Conservation (phyloP, 2,888 invertebrate species). For the Adela reaumurella region DNA sequence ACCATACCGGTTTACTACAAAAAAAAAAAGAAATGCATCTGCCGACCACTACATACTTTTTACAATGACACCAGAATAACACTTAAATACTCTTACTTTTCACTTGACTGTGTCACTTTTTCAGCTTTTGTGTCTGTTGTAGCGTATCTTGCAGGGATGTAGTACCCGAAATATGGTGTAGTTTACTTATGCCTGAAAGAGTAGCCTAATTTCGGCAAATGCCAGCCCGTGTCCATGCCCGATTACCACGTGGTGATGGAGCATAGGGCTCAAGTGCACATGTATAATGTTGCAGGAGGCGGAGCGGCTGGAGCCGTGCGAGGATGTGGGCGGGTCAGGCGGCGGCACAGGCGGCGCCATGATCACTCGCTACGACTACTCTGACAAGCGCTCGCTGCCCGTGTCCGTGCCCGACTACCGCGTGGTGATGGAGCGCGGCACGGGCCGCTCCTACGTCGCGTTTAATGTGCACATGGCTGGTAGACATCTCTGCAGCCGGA, state of each 20-base stretch:
- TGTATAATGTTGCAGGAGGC: slow-evolving; percentile 80
- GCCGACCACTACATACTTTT: no score
- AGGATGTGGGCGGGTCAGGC: slow-evolving; percentile 61
- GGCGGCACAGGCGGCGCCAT: slow-evolving; percentile 46
- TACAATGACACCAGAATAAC: no score
- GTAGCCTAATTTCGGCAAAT: no score
- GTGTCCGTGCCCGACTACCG: slow-evolving; percentile 95
- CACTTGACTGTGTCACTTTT: no score
- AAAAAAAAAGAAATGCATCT: no score
- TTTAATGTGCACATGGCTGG: slow-evolving; percentile 99
- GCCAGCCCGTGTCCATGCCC: slow-evolving; percentile 87
- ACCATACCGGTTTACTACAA: no score
- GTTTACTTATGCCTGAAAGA: no score
- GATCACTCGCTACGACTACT: slow-evolving; percentile 77
- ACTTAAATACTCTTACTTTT: no score
- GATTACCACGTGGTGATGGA: slow-evolving; percentile 88
- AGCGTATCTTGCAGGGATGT: no score
- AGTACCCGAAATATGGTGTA: no score
- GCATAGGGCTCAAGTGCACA: no score
- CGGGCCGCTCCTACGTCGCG: slow-evolving; percentile 87
- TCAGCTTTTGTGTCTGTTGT: no score
- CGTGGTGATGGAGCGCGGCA: slow-evolving; percentile 74
- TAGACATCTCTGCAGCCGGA: slow-evolving; percentile 90
- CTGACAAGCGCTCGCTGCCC: slow-evolving; percentile 87
- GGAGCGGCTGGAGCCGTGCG: slow-evolving; percentile 77